Evolutionary conservation across 2,797 vertebrate species (phyloP), one percentile per base, ranked within the genome.

Genomic region (Staurois parvus): DNA sequence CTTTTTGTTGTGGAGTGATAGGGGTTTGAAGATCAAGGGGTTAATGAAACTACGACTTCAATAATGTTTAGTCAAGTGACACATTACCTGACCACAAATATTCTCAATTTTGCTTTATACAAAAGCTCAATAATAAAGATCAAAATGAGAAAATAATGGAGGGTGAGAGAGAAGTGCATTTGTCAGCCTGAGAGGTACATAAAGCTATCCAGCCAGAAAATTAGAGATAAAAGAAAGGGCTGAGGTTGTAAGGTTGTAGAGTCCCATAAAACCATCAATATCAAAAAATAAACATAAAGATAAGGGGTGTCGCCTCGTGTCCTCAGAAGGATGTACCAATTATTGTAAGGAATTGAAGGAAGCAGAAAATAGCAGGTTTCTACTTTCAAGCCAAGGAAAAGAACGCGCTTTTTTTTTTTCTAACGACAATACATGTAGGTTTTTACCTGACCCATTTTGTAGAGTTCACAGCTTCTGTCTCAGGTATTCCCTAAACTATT

Each of bases 81-180:
- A 62, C 21, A 72, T 3, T 42, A 70, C 68, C 40, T 78, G 56
- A 48, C 72, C 45, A 85, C 56, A 74, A 45, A 83, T 72, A 83
- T 59, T 67, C 52, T 72, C 30, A 62, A 64, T 52, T 80, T 72
- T 79, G 72, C 59, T 62, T 79, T 45, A 81, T 85, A 76, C 70
- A 85, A 70, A 85, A 85, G 62, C n/a, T 19, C 72, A 45, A 81
- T 81, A 81, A 81, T 70, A 77, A 80, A 86, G 74, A 77, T 62
- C 37, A 86, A 82, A 86, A 86, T 83, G 37, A 78, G 30, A 86
- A 86, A 86, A 86, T 78, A 86, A 82, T 86, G 77, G 79, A 77
- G 62, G 56, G 74, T 83, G 34, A 82, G 73, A 62, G 72, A 77
- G 73, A 42, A 81, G 28, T 77, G 85, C 37, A 56, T 76, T 77